Conservation (phyloP, 1,140 invertebrate species). For the Euura lappo region DNA sequence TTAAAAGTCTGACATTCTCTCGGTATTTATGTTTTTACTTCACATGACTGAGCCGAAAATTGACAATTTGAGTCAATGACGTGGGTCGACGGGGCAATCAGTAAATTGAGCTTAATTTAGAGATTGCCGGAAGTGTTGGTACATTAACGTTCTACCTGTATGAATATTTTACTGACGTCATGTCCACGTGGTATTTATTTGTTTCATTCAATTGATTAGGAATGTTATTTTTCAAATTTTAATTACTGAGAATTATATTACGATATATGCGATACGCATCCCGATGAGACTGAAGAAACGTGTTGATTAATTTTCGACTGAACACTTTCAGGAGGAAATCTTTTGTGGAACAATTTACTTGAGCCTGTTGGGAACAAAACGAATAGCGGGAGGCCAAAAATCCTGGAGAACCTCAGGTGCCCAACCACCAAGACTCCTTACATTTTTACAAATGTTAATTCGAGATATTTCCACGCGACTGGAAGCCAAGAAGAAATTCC, state of each 20-base stretch:
- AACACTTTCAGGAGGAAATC: slow-evolving; percentile 67
- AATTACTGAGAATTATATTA: too few species aligned
- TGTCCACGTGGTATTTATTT: too few species aligned
- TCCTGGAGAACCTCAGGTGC: slow-evolving; percentile 68
- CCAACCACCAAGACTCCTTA: slow-evolving; percentile 65
- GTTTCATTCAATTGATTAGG: too few species aligned
- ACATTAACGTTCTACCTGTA: too few species aligned
- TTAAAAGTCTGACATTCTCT: too few species aligned
- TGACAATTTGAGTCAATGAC: not conserved
- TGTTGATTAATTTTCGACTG: too few species aligned
- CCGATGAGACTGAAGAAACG: too few species aligned
- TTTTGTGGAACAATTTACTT: slow-evolving; percentile 76
- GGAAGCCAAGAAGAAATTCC: slow-evolving; percentile 54
- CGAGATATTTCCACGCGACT: slow-evolving; percentile 58
- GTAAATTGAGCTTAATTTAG: slow-evolving; percentile 1
- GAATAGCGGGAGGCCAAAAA: slow-evolving; percentile 58
- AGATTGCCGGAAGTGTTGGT: not conserved
- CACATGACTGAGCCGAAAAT: not conserved
- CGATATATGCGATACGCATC: too few species aligned
- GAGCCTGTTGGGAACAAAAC: slow-evolving; percentile 75
- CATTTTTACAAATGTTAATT: slow-evolving; percentile 73
- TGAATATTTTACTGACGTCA: too few species aligned
- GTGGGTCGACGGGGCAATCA: not conserved
- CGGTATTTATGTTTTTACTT: not conserved
- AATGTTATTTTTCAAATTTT: too few species aligned